Percentiles rank a stretch among this genome's conserved stretches.
These are phyloP conservation scores for Rhinogobio ventralis DNA, from an alignment of 2,797 vertebrate species.

Conservation along the genomic window DNA sequence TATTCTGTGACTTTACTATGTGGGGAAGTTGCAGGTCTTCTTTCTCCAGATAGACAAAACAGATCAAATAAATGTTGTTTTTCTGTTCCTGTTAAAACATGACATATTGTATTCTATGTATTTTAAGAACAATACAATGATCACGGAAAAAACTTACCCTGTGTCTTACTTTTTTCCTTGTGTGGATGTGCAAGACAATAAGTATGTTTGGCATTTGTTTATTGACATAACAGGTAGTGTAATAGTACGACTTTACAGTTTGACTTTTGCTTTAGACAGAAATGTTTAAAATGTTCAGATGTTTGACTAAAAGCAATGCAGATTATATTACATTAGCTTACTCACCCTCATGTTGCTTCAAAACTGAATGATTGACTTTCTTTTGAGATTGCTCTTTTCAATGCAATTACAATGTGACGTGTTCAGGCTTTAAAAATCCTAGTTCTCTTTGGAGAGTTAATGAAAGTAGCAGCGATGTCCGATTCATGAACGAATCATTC, in stretches of 20 bases:
- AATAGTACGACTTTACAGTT: slow-evolving; percentile 69
- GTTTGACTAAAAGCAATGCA: slow-evolving; percentile 71
- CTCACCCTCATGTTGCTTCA: not conserved
- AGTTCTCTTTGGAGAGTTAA: not conserved
- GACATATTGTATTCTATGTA: not conserved
- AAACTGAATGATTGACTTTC: not conserved
- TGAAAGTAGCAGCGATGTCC: not conserved
- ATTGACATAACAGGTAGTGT: slow-evolving; percentile 37
- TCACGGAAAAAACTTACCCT: not conserved
- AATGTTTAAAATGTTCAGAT: slow-evolving; percentile 65
- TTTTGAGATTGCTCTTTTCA: not conserved
- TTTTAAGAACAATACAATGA: slow-evolving; percentile 30
- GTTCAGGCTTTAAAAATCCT: not conserved
- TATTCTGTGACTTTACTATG: not conserved
- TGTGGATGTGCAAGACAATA: slow-evolving; percentile 5
- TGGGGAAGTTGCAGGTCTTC: slow-evolving; percentile 43
- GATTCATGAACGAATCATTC: not conserved
- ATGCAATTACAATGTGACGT: too few relatives aligned
- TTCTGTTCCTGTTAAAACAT: slow-evolving; percentile 20
- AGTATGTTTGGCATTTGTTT: slow-evolving; percentile 33
- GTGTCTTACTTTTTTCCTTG: not conserved
- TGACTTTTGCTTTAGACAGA: slow-evolving; percentile 65
- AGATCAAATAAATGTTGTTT: not conserved
- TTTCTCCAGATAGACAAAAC: slow-evolving; percentile 8
- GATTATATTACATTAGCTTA: slow-evolving; percentile 55